Conservation (phyloP, 1,140 invertebrate species). For the Anadara kagoshimensis region DNA sequence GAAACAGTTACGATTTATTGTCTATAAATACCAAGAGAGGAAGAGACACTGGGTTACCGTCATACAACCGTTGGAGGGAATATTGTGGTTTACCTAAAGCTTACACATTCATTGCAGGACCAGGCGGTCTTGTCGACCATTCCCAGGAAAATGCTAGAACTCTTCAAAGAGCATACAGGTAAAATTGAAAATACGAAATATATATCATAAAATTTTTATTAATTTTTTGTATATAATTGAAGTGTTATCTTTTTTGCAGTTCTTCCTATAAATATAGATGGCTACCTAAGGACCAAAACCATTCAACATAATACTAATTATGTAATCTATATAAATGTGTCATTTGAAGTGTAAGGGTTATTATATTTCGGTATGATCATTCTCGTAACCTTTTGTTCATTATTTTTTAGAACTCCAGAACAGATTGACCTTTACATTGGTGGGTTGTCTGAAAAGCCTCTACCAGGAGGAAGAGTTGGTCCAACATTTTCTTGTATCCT, state of each 20-base stretch:
- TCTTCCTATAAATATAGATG: too few relatives aligned
- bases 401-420: conserved; percentile 26
- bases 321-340: too few relatives aligned
- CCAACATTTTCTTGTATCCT: conserved; percentile 97
- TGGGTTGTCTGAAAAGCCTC: conserved; percentile 83
- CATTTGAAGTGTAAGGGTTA: too few relatives aligned
- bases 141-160: neutral
- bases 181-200: too few relatives aligned
- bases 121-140: neutral
- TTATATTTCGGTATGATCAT: too few relatives aligned
- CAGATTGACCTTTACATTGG: conserved; percentile 47
- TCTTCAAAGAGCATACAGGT: neutral
- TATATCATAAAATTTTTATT: too few relatives aligned
- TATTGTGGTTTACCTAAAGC: conserved; percentile 33
- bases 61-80: conserved; percentile 43
- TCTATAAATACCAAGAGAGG: conserved; percentile 80
- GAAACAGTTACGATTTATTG: conserved; percentile 66
- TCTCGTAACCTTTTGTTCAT: too few relatives aligned
- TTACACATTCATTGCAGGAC: neutral
- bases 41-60: conserved; percentile 88
- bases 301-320: too few relatives aligned
- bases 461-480: conserved; percentile 91
- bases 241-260: too few relatives aligned
- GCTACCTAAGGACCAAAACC: too few relatives aligned
- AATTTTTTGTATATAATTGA: too few relatives aligned